phyloP scores from a whole-genome alignment of 2,888 invertebrate genomes.

The Plagiodera versicolora region DNA sequence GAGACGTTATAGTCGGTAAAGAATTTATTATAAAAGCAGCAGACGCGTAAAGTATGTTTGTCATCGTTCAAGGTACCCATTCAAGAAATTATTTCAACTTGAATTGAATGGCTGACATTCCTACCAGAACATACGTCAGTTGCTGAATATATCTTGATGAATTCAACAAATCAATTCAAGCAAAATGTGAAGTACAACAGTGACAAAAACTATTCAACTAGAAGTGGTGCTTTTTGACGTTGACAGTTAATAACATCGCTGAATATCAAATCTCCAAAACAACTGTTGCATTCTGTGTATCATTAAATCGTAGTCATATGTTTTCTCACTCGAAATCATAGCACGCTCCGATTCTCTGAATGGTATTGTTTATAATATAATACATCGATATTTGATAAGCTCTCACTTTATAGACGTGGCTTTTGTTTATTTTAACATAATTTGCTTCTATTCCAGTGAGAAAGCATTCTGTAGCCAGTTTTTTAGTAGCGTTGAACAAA shows the following conservation, averaged over 20 bases:
- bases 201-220: too few relatives aligned
- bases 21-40: constrained; percentile 28
- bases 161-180: too few relatives aligned
- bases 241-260: too few relatives aligned
- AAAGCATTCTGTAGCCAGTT: constrained; percentile 28
- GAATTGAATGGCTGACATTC: constrained; percentile 1
- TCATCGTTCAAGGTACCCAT: constrained; percentile 28
- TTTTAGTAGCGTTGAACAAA: constrained; percentile 18
- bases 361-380: constrained; percentile 36
- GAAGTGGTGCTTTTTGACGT: too few relatives aligned
- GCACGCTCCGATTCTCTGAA: constrained; percentile 36
- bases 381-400: constrained; percentile 39
- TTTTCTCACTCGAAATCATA: constrained; percentile 36
- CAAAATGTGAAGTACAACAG: too few relatives aligned
- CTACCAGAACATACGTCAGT: neutral
- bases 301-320: constrained; percentile 37
- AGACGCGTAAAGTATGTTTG: constrained; percentile 31
- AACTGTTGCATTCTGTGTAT: constrained; percentile 5
- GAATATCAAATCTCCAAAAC: too few relatives aligned
- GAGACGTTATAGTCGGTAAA: constrained; percentile 29
- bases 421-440: constrained; percentile 39
- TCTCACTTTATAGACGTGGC: constrained; percentile 34
- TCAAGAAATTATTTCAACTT: constrained; percentile 1
- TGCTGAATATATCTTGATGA: too few relatives aligned
- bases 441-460: constrained; percentile 36